A percentile compares a stretch with the other conserved stretches of the same genome.
Conservation (phyloP, 1,140 invertebrate genomes). For the Acromyrmex heyeri region DNA sequence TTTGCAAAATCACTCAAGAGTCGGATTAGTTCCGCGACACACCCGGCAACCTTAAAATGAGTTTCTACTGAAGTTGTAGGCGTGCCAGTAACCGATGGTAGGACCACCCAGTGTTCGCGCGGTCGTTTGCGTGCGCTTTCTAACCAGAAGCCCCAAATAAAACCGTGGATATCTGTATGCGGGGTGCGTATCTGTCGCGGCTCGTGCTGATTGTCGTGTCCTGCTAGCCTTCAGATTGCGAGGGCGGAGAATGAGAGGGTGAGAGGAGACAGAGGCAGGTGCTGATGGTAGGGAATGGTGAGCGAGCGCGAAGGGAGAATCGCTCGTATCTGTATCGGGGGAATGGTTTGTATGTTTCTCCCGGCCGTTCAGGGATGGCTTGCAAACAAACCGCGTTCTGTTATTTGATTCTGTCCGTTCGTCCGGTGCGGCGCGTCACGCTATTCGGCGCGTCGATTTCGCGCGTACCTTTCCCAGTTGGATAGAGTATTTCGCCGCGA, state of each 20-base stretch:
- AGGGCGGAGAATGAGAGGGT: conserved; percentile 33
- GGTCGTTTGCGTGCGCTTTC: conserved; percentile 65
- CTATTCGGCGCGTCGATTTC: conserved; percentile 54
- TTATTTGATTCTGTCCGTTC: conserved; percentile 79
- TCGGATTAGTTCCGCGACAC: conserved; percentile 71
- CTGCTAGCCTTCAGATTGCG: conserved; percentile 64
- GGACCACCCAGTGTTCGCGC: conserved; percentile 16
- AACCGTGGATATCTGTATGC: conserved; percentile 75
- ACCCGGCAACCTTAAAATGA: conserved; percentile 75
- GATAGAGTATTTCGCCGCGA: conserved; percentile 24
- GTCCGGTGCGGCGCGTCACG: conserved; percentile 41
- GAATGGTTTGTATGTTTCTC: conserved; percentile 73
- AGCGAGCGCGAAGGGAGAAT: conserved; percentile 37
- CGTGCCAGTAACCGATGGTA: neutral
- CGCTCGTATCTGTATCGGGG: conserved; percentile 59
- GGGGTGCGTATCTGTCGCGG: conserved; percentile 67
- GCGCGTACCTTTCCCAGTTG: conserved; percentile 67
- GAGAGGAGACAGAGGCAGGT: neutral
- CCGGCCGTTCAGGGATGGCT: conserved; percentile 73
- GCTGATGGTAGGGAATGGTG: neutral
- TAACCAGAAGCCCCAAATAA: conserved; percentile 76
- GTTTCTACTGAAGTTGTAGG: conserved; percentile 61
- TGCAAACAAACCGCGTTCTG: conserved; percentile 82
- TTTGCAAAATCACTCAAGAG: conserved; percentile 75
- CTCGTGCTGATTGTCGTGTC: conserved; percentile 74